phyloP scores from a whole-genome alignment of 2,113 vertebrate species.

The Hydropotes inermis region DNA sequence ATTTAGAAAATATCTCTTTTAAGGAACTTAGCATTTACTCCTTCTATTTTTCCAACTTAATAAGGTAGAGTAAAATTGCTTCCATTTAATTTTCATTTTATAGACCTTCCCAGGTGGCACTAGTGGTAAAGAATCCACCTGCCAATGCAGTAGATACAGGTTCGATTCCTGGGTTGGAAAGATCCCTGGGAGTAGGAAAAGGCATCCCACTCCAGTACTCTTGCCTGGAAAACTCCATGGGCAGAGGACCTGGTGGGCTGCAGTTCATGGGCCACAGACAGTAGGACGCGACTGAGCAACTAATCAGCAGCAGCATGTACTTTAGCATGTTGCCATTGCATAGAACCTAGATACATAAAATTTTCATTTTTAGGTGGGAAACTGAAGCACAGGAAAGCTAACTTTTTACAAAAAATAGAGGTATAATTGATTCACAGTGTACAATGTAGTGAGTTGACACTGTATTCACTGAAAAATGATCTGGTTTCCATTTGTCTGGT shows the following conservation, averaged over 20 bases:
- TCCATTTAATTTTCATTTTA: background rate
- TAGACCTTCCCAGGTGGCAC: background rate
- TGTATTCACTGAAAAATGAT: background rate
- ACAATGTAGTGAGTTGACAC: background rate
- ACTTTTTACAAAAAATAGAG: background rate
- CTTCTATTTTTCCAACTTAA: background rate
- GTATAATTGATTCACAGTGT: background rate
- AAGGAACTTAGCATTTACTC: background rate
- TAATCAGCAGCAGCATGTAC: background rate
- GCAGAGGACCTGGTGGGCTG: background rate
- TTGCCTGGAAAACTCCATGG: background rate
- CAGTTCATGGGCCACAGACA: background rate
- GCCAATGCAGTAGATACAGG: background rate
- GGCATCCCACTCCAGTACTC: background rate
- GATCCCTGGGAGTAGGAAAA: background rate
- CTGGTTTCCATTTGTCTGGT: background rate
- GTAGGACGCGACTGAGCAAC: background rate
- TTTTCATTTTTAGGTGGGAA: background rate
- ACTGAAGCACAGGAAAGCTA: background rate
- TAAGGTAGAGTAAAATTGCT: background rate
- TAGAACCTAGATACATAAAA: background rate
- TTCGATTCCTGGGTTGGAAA: background rate
- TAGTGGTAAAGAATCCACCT: background rate
- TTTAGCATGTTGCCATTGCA: background rate
- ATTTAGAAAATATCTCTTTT: background rate